Base-by-base conservation (phyloP, 2,888 invertebrate species). In the Pantelozetes paolii region DNA sequence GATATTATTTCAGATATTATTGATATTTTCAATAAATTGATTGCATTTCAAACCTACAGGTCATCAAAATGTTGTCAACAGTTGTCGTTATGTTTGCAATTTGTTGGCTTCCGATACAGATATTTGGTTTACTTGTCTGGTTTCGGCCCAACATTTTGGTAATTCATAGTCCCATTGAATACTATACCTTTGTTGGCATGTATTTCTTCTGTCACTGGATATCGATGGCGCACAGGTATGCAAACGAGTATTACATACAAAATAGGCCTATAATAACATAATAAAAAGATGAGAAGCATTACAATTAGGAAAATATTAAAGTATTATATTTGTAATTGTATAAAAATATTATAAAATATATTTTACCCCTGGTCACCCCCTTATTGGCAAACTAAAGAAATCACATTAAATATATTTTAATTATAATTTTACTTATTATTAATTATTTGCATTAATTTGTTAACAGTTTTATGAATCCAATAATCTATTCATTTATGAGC, bases 1-100 rank as follows among this genome's bases (percentile, higher is more conserved):
- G n/a, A 36, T 36, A 36, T 36, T 9, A 36, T 9, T 36, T 36
- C 36, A 36, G 36, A 36, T 36, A 36, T 36, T 36, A 8, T 36
- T 36, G 36, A 8, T 5, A 8, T 36, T 36, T 36, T 36, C 36
- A 36, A 5, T 36, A 36, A 36, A 79, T 80, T 15, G 78, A 78
- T 26, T 77, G 84, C 71, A 84, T 84, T 76, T 78, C 79, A 30
- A 80, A 80, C 2, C 83, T 83, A 75, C 78, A 78, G 78, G 77
- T 78, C 2, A 75, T 78, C 45, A 78, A 78, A 71, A 78, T 78
- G 78, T 73, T 78, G 72, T 75, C 76, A 11, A 77, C 76, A 1
- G 77, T 78, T 20, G 78, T 78, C 15, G 36, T 75, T 1, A 75
- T 78, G 20, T 78, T 78, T 54, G 75, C 76, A 5, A 54, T 77